Base-by-base conservation (phyloP, 2,888 invertebrate genomes). In the Leptopilina drosophilae region DNA sequence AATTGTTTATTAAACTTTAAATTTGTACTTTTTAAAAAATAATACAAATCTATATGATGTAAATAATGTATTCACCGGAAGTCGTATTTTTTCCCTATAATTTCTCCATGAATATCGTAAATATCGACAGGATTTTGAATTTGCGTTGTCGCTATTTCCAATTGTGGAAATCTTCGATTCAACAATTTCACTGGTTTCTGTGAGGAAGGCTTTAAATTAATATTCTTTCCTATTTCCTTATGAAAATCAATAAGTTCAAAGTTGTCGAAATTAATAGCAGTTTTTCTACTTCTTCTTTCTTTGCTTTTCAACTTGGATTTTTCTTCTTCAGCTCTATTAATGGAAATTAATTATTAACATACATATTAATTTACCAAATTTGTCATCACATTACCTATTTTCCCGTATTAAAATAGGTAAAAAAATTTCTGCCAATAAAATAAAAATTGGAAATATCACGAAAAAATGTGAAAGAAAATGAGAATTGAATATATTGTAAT, bases 41-140 rank as follows among this genome's bases (percentile, higher is more conserved):
- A 33, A 33, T 4, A 4, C 3, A 33, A 33, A 33, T 1, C 0
- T n/a, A 56, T 3, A 56, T 5, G 2, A 59, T n/a, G n/a, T 59
- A n/a, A n/a, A 12, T 1, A 59, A 59, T 76, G 67, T 49, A 59
- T 62, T 11, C 85, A 90, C 88, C 90, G 84, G 80, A 90, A 90
- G 64, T 89, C 86, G 80, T 91, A 91, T 87, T 91, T 91, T 77
- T 88, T 91, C 2, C 90, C 90, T 49, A 91, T 87, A 0, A 86
- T 64, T 82, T 91, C 91, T 15, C 88, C 88, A 46, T 87, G 80
- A 33, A 87, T 78, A 80, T 90, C 89, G 5, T 86, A 83, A 3
- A 89, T 83, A 9, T 89, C 84, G 56, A 89, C 85, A 2, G 85
- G 80, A 26, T 85, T 77, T 76, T 77, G 78, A 53, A 77, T 75